A percentile compares a stretch with the other conserved stretches of the same genome.
Evolutionary conservation across 2,113 vertebrate species (phyloP).

Genomic region (Thamnaconus septentrionalis): DNA sequence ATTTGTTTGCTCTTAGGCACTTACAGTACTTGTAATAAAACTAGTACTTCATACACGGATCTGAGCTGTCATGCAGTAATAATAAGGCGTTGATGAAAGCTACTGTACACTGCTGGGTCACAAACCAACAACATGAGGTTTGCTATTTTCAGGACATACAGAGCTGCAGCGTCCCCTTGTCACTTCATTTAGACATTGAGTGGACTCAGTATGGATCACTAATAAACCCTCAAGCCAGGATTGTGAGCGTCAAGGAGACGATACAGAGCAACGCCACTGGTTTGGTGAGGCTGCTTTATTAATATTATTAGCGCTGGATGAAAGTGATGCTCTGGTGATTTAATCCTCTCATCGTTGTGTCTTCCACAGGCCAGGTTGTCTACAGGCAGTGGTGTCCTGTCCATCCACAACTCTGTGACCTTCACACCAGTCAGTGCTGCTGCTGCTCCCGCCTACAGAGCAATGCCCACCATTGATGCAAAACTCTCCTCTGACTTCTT

Average conservation of each 20-base stretch:
- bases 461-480: slow-evolving; percentile 82
- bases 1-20: too few species aligned
- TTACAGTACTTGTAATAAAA: too few species aligned
- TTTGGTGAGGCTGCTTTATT: slow-evolving; percentile 59
- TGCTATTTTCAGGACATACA: slow-evolving; percentile 47
- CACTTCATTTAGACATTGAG: slow-evolving; percentile 82
- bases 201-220: slow-evolving; percentile 93
- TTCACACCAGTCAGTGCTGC: slow-evolving; percentile 84
- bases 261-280: slow-evolving; percentile 71
- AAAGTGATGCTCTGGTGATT: neutral
- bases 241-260: slow-evolving; percentile 80
- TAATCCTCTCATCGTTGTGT: neutral
- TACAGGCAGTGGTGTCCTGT: slow-evolving; percentile 51
- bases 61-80: too few species aligned
- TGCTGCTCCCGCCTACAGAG: slow-evolving; percentile 84
- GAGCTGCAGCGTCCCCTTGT: slow-evolving; percentile 84
- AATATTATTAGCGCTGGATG: neutral
- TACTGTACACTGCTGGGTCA: neutral
- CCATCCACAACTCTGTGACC: slow-evolving; percentile 77
- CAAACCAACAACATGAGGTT: neutral
- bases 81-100: too few species aligned
- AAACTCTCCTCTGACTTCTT: slow-evolving; percentile 91
- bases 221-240: slow-evolving; percentile 87
- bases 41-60: too few species aligned
- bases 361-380: slow-evolving; percentile 42